Conservation (phyloP, 23 tunicate species). For the Corella eumyota region DNA sequence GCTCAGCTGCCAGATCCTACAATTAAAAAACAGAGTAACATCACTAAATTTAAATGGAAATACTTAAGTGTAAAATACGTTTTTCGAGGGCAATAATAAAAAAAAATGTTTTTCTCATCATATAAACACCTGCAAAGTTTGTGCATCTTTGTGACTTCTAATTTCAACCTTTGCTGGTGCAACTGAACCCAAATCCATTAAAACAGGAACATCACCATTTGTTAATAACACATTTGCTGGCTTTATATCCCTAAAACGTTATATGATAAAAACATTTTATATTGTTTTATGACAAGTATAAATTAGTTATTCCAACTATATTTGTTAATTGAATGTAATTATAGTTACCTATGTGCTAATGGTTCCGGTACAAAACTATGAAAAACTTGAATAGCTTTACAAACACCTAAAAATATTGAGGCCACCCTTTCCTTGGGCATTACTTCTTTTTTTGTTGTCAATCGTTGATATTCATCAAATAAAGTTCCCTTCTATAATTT, state of each 20-base stretch:
- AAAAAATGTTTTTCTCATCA: too few species aligned
- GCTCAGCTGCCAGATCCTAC: conserved; percentile 83
- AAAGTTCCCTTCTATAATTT: conserved; percentile 53
- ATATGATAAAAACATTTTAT: neutral
- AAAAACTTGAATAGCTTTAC: conserved; percentile 57
- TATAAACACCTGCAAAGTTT: conserved; percentile 39
- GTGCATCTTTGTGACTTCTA: conserved; percentile 57
- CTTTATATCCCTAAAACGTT: conserved; percentile 52
- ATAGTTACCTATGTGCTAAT: conserved; percentile 60
- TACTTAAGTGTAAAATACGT: neutral
- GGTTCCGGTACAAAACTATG: conserved; percentile 38
- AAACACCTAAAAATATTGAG: conserved; percentile 45
- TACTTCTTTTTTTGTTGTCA: conserved; percentile 24
- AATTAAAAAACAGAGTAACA: neutral
- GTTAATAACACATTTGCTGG: conserved; percentile 87
- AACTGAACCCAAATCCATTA: conserved; percentile 87
- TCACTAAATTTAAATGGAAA: neutral
- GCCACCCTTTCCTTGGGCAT: conserved; percentile 31
- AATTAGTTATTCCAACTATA: neutral
- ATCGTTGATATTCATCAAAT: conserved; percentile 80
- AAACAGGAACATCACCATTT: conserved; percentile 62
- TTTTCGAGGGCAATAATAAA: too few species aligned
- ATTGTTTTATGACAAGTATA: neutral
- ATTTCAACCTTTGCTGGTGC: conserved; percentile 63
- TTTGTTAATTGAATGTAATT: neutral